phyloP scores from a whole-genome alignment of 1,140 invertebrate species.

The Bombus turneri region DNA sequence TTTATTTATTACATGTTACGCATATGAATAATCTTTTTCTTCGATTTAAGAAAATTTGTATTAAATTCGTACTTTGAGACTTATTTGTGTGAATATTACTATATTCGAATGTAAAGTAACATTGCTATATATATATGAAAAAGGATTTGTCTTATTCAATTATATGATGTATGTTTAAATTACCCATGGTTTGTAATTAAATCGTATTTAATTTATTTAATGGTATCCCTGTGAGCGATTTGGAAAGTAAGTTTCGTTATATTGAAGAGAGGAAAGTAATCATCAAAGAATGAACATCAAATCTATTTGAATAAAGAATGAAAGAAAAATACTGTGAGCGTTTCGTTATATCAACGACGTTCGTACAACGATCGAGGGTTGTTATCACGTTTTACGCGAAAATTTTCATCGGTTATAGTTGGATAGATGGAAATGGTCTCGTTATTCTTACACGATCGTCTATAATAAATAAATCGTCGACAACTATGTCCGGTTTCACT shows the following conservation, averaged over 20 bases:
- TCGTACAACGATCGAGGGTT: background rate
- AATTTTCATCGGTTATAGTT: background rate
- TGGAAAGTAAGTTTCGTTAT: background rate
- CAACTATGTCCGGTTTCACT: constrained; percentile 26
- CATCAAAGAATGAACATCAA: background rate
- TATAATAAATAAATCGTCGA: background rate
- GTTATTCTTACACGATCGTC: background rate
- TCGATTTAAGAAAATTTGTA: background rate
- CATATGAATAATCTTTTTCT: background rate
- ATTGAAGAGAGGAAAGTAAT: background rate
- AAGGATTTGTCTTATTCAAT: background rate
- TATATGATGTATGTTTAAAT: background rate
- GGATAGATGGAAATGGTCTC: background rate
- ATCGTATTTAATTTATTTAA: background rate
- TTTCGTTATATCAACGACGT: background rate
- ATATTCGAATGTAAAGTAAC: no score
- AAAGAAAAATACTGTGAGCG: background rate
- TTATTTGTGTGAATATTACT: no score
- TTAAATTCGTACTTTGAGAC: no score
- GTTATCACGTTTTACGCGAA: background rate
- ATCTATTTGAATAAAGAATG: background rate
- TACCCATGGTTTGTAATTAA: background rate
- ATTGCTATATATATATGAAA: no score
- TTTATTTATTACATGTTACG: no score
- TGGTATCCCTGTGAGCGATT: background rate